These are phyloP conservation scores for Alces alces DNA, from an alignment of 2,113 vertebrate species.

Conservation along the genomic window DNA sequence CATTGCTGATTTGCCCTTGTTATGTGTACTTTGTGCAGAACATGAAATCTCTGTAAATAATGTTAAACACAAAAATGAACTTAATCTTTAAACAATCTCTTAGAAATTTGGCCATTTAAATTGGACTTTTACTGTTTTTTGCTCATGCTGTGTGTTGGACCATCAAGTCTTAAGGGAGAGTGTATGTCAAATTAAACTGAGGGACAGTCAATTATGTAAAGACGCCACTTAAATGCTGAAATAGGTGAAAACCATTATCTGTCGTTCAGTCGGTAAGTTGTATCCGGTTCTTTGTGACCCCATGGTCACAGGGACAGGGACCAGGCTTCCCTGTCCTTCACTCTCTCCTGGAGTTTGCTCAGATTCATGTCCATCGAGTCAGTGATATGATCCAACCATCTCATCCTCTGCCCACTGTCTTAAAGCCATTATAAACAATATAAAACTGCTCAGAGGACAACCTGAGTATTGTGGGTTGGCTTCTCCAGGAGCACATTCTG, in stretches of 20 bases:
- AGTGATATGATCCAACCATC: neutral
- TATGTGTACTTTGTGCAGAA: neutral
- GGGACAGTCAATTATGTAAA: neutral
- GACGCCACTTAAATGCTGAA: neutral
- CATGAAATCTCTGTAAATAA: slow-evolving; percentile 46
- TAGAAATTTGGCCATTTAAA: neutral
- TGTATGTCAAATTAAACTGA: slow-evolving; percentile 11
- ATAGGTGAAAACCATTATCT: too few relatives aligned
- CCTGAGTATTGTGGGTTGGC: neutral
- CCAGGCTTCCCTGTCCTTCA: neutral
- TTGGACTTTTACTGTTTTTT: neutral
- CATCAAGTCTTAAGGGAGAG: neutral
- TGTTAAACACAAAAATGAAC: neutral
- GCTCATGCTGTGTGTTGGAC: neutral
- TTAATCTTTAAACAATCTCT: slow-evolving; percentile 8
- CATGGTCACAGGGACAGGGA: neutral
- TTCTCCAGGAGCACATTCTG: neutral
- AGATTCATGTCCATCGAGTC: neutral
- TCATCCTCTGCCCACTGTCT: neutral
- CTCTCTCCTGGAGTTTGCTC: neutral
- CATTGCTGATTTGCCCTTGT: slow-evolving; percentile 26
- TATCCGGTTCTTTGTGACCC: neutral
- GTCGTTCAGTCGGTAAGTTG: neutral
- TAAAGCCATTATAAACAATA: neutral
- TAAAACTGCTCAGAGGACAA: neutral